Percentiles rank a stretch among this genome's conserved stretches.
phyloP scores from a whole-genome alignment of 2,113 vertebrate species.

The Struthidea cinerea region DNA sequence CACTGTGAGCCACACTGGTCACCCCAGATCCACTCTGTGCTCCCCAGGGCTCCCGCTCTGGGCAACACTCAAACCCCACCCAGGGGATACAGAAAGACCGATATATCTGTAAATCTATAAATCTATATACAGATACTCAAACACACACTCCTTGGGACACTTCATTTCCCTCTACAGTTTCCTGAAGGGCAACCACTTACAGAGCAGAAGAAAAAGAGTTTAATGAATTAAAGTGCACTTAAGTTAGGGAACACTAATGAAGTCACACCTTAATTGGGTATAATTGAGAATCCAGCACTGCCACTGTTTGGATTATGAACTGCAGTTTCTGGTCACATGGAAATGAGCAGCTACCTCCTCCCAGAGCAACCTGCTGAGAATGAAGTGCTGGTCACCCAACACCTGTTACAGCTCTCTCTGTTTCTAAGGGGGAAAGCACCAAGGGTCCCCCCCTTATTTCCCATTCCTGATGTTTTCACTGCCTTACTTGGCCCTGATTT shows the following conservation, averaged over 20 bases:
- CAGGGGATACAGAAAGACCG: rapidly evolving
- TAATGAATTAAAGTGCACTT: neutral
- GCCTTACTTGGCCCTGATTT: neutral
- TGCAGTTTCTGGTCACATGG: neutral
- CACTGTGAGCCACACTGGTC: rapidly evolving
- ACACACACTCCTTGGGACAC: neutral
- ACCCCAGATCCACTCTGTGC: neutral
- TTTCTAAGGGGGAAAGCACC: neutral
- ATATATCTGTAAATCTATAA: neutral
- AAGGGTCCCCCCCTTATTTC: neutral
- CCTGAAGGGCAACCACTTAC: neutral
- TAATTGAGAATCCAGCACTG: neutral
- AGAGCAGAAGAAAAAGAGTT: neutral
- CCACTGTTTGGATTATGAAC: neutral
- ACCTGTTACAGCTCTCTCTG: neutral
- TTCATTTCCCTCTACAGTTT: neutral
- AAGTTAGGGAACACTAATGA: neutral
- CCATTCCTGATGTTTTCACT: neutral
- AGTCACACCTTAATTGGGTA: neutral
- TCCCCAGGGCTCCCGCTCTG: neutral
- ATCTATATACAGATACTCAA: neutral
- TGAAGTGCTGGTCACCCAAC: neutral
- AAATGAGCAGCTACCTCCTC: neutral
- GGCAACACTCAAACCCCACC: neutral
- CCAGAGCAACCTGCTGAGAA: neutral